Evolutionary conservation across 2,888 invertebrate genomes (phyloP).

Genomic region (Cremastinae sp.): DNA sequence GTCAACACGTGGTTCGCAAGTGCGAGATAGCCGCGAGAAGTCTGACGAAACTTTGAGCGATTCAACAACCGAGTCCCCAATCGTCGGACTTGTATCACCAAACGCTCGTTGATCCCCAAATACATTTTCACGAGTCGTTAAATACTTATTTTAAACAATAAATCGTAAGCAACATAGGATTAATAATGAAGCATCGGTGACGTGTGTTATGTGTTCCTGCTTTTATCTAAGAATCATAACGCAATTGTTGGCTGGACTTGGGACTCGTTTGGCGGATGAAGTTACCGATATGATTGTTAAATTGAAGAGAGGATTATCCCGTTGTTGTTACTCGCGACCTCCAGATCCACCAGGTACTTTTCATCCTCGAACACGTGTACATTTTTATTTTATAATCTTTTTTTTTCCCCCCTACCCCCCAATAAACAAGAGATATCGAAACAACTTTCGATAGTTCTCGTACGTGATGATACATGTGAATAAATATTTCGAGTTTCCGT

Average conservation of each 20-base stretch:
- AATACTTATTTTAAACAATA: too few relatives aligned
- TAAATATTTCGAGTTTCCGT: too few relatives aligned
- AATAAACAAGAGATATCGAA: not conserved
- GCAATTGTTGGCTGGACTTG: constrained; percentile 74
- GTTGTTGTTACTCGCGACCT: constrained; percentile 70
- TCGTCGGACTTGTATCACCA: too few relatives aligned
- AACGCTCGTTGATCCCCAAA: too few relatives aligned
- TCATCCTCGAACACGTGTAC: too few relatives aligned
- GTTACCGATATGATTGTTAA: constrained; percentile 75
- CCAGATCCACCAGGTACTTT: constrained; percentile 73
- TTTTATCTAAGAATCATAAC: constrained; percentile 74
- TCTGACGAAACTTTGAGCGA: not conserved
- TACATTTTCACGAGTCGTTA: too few relatives aligned
- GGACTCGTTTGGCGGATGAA: constrained; percentile 72
- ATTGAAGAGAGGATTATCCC: constrained; percentile 73
- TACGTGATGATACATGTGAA: too few relatives aligned
- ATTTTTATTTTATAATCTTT: too few relatives aligned
- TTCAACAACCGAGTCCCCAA: too few relatives aligned
- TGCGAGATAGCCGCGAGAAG: not conserved
- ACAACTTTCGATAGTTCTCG: not conserved
- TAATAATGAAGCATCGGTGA: not conserved
- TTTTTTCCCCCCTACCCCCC: too few relatives aligned
- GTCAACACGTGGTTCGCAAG: constrained; percentile 3
- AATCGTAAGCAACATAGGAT: too few relatives aligned
- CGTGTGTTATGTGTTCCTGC: constrained; percentile 77